phyloP scores from a whole-genome alignment of 2,113 vertebrate genomes.

The Tragulus kanchil region DNA sequence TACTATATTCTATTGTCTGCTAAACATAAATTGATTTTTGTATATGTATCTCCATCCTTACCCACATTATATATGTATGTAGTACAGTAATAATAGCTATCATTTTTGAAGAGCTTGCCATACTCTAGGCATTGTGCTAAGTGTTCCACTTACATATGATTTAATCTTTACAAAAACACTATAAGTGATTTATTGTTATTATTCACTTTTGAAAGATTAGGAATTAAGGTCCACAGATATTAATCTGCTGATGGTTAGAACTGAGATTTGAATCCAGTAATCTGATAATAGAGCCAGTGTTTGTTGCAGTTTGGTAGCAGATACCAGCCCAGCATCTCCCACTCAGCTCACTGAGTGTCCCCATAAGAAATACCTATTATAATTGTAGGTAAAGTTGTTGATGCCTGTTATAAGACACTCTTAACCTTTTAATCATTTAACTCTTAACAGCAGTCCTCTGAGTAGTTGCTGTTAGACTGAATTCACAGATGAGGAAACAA shows the following conservation, averaged over 20 bases:
- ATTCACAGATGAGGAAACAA: not conserved
- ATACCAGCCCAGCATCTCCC: not conserved
- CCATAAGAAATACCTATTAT: not conserved
- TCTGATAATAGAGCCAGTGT: not conserved
- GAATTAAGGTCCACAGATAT: not conserved
- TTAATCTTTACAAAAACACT: not conserved
- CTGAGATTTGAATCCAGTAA: not conserved
- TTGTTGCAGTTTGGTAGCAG: not conserved
- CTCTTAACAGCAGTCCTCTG: not conserved
- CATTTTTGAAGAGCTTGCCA: not conserved
- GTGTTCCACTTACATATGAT: not conserved
- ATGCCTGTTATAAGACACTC: not conserved
- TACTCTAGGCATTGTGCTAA: not conserved
- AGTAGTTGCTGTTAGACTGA: not conserved
- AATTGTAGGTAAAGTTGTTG: not conserved
- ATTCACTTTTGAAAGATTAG: conserved; percentile 9
- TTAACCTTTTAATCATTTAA: conserved; percentile 3
- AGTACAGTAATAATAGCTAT: not conserved
- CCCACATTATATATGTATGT: not conserved
- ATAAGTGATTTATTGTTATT: not conserved
- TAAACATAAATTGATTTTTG: not conserved
- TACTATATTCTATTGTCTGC: not conserved
- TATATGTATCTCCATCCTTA: not conserved
- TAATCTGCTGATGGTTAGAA: not conserved
- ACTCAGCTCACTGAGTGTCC: not conserved